Base-by-base conservation (phyloP, 92 coral and sea anemone genomes). In the Phenganax subtilis region DNA sequence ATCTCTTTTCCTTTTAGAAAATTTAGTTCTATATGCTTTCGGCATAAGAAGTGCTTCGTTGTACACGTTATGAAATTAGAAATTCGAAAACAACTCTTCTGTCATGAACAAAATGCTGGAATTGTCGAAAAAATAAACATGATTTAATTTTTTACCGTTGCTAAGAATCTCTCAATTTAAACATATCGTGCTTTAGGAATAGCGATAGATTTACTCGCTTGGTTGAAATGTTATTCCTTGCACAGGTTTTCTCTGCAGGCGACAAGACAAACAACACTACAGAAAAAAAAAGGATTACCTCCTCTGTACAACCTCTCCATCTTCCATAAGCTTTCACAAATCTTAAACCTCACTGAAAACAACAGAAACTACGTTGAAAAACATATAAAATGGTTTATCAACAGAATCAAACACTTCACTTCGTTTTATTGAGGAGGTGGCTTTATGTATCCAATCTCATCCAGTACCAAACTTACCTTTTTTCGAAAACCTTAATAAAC, bases 331-430 rank as follows among this genome's bases (percentile, higher is more conserved):
- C 51, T 47, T 58, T 29, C 70, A 9, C 81, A 57, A 57, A 29
- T 59, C 81, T 58, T 68, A 65, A 51, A 17, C 72, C 65, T 79
- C 37, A 10, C 54, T 60, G 54, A 63, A 63, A 64, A 79, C 83
- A 79, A 67, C 60, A 63, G 10, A 55, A 72, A 61, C 37, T 9
- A 73, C 63, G 55, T 65, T 79, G 55, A 51, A 63, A n/a, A 64
- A 79, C 63, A 63, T 52, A 79, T 79, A 79, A 79, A 79, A 79
- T 73, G 83, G 83, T 65, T 79, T 63, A 63, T 63, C 83, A 52
- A 51, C 55, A 51, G 63, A 27, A 79, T 79, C 83, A 30, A 79
- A 73, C n/a, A 20, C 53, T 55, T 63, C 51, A 12, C n/a, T 27
- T 55, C 74, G 53, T 37, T 12, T 63, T 72, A 79, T 12, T 51